A percentile compares a stretch with the other conserved stretches of the same genome.
Conservation (phyloP, 2,113 vertebrate genomes). For the Apaloderma vittatum region DNA sequence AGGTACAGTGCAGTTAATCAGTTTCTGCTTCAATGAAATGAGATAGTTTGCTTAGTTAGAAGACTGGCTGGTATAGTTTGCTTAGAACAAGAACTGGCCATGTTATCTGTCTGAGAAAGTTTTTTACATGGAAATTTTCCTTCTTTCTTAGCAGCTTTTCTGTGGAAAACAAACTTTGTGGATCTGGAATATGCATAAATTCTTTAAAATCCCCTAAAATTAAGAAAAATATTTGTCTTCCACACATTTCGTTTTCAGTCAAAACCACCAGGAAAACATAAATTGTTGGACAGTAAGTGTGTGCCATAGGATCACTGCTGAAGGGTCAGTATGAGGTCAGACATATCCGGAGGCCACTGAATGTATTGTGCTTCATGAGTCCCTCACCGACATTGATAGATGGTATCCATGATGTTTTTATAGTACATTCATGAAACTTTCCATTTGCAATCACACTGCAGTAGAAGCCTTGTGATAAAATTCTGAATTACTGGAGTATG, state of each 20-base stretch:
- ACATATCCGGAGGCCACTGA: not conserved
- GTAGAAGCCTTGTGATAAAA: not conserved
- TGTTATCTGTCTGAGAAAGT: not conserved
- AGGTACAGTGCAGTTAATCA: not conserved
- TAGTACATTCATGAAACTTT: not conserved
- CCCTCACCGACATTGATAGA: not conserved
- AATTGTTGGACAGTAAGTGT: not conserved
- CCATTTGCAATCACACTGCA: not conserved
- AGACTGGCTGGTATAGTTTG: not conserved
- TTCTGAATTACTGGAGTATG: not conserved
- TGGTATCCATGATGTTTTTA: not conserved
- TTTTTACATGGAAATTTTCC: accelerated
- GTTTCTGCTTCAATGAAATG: not conserved
- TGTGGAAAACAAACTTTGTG: not conserved
- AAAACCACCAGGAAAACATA: not conserved
- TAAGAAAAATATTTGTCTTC: not conserved
- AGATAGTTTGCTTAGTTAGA: not conserved
- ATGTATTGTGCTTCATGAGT: not conserved
- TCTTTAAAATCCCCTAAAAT: not conserved
- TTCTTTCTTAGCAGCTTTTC: not conserved
- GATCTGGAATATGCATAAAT: not conserved
- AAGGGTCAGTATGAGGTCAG: constrained; percentile 32
- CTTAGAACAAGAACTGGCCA: not conserved
- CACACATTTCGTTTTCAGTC: not conserved
- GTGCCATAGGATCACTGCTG: not conserved